phyloP scores from a whole-genome alignment of 2,113 vertebrate species.

The Ascaphus truei region DNA sequence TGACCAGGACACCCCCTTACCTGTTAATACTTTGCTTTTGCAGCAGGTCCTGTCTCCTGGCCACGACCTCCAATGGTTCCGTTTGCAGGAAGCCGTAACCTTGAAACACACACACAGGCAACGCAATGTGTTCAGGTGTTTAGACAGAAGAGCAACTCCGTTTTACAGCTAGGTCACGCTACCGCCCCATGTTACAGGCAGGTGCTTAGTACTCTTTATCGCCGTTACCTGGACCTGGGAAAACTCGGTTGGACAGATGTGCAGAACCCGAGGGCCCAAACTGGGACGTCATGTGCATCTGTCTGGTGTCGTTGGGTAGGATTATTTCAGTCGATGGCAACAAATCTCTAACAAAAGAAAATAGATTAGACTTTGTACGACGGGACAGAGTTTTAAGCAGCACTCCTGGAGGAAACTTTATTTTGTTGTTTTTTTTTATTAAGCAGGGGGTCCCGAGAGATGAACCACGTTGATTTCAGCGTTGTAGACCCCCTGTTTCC shows the following conservation, averaged over 20 bases:
- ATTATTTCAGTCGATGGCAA: slow-evolving; percentile 75
- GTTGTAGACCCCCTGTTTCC: too few species aligned
- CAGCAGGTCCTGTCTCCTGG: slow-evolving; percentile 85
- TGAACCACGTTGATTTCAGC: too few species aligned
- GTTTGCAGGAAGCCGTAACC: slow-evolving; percentile 82
- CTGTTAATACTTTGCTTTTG: slow-evolving; percentile 91
- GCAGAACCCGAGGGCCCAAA: slow-evolving; percentile 67
- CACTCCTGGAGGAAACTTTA: too few species aligned
- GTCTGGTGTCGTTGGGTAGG: slow-evolving; percentile 70
- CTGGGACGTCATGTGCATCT: slow-evolving; percentile 76
- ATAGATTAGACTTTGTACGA: not conserved
- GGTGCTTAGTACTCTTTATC: not conserved
- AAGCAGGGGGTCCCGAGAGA: too few species aligned
- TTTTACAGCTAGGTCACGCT: not conserved
- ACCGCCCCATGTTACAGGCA: not conserved
- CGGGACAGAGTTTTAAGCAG: too few species aligned
- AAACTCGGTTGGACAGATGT: slow-evolving; percentile 67
- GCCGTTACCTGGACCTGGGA: slow-evolving; percentile 66
- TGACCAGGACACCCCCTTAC: too few species aligned
- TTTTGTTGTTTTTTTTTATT: too few species aligned
- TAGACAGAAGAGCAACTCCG: not conserved
- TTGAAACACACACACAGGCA: slow-evolving; percentile 34
- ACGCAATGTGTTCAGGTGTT: slow-evolving; percentile 15
- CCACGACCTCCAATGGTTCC: slow-evolving; percentile 83
- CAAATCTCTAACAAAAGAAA: slow-evolving; percentile 65